A percentile compares a stretch with the other conserved stretches of the same genome.
phyloP scores from a whole-genome alignment of 2,113 vertebrate species.

The Maylandia zebra region DNA sequence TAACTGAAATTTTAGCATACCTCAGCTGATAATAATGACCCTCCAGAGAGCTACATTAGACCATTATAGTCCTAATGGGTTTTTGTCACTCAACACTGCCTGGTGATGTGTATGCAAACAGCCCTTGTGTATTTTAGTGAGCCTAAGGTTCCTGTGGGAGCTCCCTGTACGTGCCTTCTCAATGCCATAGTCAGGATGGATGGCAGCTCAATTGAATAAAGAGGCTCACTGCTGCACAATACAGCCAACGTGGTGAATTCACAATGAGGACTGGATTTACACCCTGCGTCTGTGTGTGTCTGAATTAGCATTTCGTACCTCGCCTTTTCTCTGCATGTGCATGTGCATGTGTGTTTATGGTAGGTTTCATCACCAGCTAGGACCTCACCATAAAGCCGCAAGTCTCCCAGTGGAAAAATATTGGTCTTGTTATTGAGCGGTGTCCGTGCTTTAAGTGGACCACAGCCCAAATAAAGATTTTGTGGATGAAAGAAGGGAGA shows the following conservation, averaged over 20 bases:
- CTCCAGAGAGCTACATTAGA: slow-evolving; percentile 36
- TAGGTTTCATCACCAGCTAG: slow-evolving; percentile 40
- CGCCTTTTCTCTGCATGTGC: not conserved
- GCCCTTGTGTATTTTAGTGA: slow-evolving; percentile 39
- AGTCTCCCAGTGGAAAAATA: slow-evolving; percentile 14
- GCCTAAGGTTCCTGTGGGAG: slow-evolving; percentile 56
- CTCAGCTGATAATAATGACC: slow-evolving; percentile 48
- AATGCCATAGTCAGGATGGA: slow-evolving; percentile 50
- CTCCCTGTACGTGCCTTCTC: slow-evolving; percentile 46
- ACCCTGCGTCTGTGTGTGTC: slow-evolving; percentile 32
- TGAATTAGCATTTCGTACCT: slow-evolving; percentile 59
- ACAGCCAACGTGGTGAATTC: slow-evolving; percentile 55
- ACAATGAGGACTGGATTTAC: slow-evolving; percentile 61
- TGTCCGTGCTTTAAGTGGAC: slow-evolving; percentile 37
- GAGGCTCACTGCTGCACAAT: slow-evolving; percentile 57
- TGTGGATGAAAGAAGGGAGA: not conserved
- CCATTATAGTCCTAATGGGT: slow-evolving; percentile 54
- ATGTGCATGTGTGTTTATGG: slow-evolving; percentile 20
- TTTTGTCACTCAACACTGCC: slow-evolving; percentile 31
- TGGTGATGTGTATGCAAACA: slow-evolving; percentile 54
- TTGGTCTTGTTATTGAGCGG: slow-evolving; percentile 34
- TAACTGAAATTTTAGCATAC: slow-evolving; percentile 28
- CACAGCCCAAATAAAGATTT: not conserved
- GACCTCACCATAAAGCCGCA: slow-evolving; percentile 46
- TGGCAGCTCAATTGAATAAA: slow-evolving; percentile 66